Evolutionary conservation across 2,888 invertebrate species (phyloP), one percentile per base, ranked within the genome.

Genomic region (Eledona agricola): DNA sequence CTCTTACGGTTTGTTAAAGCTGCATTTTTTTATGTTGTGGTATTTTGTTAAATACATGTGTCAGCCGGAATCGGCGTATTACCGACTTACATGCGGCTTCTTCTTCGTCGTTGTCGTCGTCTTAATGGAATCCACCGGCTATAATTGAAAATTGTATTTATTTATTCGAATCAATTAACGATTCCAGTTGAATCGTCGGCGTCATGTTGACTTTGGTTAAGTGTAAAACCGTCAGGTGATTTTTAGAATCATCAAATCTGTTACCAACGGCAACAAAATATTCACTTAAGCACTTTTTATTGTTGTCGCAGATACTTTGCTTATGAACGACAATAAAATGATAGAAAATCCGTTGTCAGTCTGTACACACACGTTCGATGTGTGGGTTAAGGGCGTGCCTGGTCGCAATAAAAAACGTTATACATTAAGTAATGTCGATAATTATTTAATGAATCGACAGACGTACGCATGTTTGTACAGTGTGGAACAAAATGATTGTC

Each of bases 71-170:
- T 23, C 9, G 4, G 16, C 25, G 16, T 10, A 13, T 43, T 34
- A 29, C 13, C 6, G 34, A 32, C n/a, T n/a, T n/a, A n/a, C n/a
- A n/a, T n/a, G n/a, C n/a, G n/a, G n/a, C n/a, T n/a, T n/a, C n/a
- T n/a, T n/a, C n/a, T n/a, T n/a, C n/a, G n/a, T n/a, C n/a, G n/a
- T n/a, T n/a, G 32, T 32, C 45, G 12, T 20, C 31, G 17, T 34
- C 26, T 46, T 34, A 46, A 46, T 46, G 34, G 16, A 35, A 25
- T 13, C 23, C 26, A 19, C 32, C 16, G 29, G 16, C 23, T 32
- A 26, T 46, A 46, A 46, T 46, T 46, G 26, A 34, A 25, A 46
- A 34, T 9, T 46, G 32, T 46, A 46, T 45, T 45, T 45, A 45
- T 46, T 46, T 32, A 25, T 34, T 16, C 34, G 35, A 46, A 32